Evolutionary conservation across 2,888 invertebrate species (phyloP).

Genomic region (Chrysomela aeneicollis): DNA sequence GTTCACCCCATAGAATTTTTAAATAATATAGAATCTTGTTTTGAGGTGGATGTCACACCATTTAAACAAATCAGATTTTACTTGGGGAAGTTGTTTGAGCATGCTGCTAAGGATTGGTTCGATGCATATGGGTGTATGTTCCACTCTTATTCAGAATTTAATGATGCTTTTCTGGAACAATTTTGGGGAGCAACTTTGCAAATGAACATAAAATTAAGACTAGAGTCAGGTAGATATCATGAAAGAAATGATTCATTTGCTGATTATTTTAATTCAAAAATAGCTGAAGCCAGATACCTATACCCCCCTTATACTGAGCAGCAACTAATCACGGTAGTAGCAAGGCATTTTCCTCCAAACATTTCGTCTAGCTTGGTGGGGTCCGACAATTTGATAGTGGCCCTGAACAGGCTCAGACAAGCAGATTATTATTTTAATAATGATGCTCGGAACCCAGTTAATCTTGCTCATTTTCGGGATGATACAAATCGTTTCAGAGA

Average conservation of each 20-base stretch:
- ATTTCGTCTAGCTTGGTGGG: not conserved
- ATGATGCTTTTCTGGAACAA: not conserved
- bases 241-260: not conserved
- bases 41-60: too few species aligned
- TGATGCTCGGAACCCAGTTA: not conserved
- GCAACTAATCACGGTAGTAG: not conserved
- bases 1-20: too few species aligned
- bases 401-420: not conserved
- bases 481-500: not conserved
- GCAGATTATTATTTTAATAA: constrained; percentile 1
- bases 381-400: not conserved
- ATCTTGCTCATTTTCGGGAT: not conserved
- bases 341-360: constrained; percentile 1
- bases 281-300: not conserved
- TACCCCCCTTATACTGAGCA: not conserved
- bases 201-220: not conserved
- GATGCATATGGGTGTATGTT: not conserved
- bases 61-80: too few species aligned
- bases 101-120: not conserved
- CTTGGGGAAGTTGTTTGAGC: too few species aligned
- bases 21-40: too few species aligned
- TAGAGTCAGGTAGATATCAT: constrained; percentile 3
- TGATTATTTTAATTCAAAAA: constrained; percentile 1
- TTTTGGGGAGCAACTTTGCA: not conserved
- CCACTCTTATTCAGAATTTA: not conserved